Evolutionary conservation across 23 tunicate species (phyloP), one percentile per base, ranked within the genome.

Genomic region (Styela clava): DNA sequence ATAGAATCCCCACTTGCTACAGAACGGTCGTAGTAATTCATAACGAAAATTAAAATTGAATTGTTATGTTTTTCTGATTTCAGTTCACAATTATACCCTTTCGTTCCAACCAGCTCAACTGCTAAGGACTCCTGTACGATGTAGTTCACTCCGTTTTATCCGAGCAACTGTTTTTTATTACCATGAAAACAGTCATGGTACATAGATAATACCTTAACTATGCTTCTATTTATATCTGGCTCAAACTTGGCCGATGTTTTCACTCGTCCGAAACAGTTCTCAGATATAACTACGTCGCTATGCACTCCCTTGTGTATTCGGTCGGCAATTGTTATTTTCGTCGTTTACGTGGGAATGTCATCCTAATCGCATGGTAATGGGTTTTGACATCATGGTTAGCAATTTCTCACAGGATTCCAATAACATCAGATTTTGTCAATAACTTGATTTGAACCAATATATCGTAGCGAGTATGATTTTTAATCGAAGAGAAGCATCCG

Each of bases 1-100:
- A 76, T 76, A 36, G 81, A 76, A 76, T 76, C 81, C 12, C 81
- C 67, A 44, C 81, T 76, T 1, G 81, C 81, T 0, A 76, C 81
- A 5, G 81, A 33, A 21, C 64, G n/a, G 64, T 76, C 81, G 31
- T 29, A 12, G 71, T 25, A 1, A 67, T 1, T 25, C 71, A 67
- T 67, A 25, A 67, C 71, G 56, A 44, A 44, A 44, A 44, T 44
- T 12, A 44, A 44, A 44, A 44, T 5, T 44, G 12, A 5, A 44
- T 44, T 44, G 56, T 44, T 44, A 5, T 44, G 7, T 44, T 44
- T 44, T 44, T 44, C 7, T 44, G 56, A 44, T 44, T 44, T 44
- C 56, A 12, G 56, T 7, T 44, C 12, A 44, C 56, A 44, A 44
- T 44, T 5, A 7, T 5, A 44, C 56, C 9, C 56, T 12, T 12